Conservation (phyloP, 2,888 invertebrate genomes). For the Troides helena region DNA sequence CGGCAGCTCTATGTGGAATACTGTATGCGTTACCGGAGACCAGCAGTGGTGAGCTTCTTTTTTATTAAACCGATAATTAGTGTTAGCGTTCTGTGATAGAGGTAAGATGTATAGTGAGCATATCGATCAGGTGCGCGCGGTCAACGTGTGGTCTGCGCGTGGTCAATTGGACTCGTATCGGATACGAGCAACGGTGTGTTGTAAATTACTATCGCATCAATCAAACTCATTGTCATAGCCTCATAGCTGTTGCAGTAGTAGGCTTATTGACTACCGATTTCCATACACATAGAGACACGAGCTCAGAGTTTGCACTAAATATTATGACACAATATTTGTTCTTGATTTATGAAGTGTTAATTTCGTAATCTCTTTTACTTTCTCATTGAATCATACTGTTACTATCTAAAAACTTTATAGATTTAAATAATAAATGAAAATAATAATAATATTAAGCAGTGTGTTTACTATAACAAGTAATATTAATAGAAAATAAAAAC, state of each 20-base stretch:
- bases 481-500: too few relatives aligned
- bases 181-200: conserved; percentile 75
- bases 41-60: conserved; percentile 59
- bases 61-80: neutral
- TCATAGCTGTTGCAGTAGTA: conserved; percentile 58
- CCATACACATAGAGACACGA: conserved; percentile 24
- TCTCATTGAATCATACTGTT: too few relatives aligned
- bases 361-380: too few relatives aligned
- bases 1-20: conserved; percentile 65
- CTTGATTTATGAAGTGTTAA: conserved; percentile 10
- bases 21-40: conserved; percentile 61
- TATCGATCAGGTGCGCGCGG: conserved; percentile 40
- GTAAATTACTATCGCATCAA: conserved; percentile 73
- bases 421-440: too few relatives aligned
- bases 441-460: too few relatives aligned
- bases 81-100: conserved; percentile 58
- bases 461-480: too few relatives aligned
- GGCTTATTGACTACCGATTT: conserved; percentile 38
- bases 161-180: conserved; percentile 61
- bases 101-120: conserved; percentile 56
- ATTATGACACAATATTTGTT: conserved; percentile 4
- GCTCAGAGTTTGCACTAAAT: conserved; percentile 4
- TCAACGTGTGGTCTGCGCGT: conserved; percentile 51
- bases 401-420: too few relatives aligned
- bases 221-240: conserved; percentile 70